Conservation (phyloP, 2,113 vertebrate species). For the Dromaius novaehollandiae region DNA sequence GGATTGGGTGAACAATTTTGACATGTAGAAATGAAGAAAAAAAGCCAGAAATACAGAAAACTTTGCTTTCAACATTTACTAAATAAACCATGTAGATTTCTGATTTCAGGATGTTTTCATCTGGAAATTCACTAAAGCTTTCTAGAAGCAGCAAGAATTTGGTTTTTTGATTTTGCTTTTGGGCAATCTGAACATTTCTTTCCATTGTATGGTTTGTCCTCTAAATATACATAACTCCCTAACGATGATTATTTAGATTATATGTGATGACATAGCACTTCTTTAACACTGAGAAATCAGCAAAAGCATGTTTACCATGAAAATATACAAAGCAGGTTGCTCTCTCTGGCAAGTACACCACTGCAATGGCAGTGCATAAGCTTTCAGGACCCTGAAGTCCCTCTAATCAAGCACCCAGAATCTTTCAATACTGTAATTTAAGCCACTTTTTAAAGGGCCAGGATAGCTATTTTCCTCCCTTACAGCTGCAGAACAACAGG, state of each 20-base stretch:
- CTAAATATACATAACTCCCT: background rate
- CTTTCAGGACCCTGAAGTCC: background rate
- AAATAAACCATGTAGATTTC: background rate
- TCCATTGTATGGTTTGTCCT: background rate
- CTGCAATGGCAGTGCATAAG: background rate
- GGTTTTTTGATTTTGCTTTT: background rate
- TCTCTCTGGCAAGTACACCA: background rate
- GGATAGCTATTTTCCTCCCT: background rate
- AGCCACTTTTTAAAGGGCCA: background rate
- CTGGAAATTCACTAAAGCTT: background rate
- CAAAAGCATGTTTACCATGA: background rate
- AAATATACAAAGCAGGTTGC: background rate
- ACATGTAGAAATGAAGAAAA: background rate
- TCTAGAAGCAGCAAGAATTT: background rate
- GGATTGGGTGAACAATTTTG: background rate
- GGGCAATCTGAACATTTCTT: background rate
- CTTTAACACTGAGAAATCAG: background rate
- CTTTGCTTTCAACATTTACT: background rate
- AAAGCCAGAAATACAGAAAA: background rate
- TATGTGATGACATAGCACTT: background rate
- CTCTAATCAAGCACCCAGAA: background rate
- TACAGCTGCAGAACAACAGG: background rate
- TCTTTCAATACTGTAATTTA: background rate
- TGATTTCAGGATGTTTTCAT: background rate
- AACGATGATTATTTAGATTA: background rate